Percentiles rank a stretch among this genome's conserved stretches.
These are phyloP conservation scores for Stomorhina lunata DNA, from an alignment of 2,888 invertebrate genomes.

Conservation along the genomic window DNA sequence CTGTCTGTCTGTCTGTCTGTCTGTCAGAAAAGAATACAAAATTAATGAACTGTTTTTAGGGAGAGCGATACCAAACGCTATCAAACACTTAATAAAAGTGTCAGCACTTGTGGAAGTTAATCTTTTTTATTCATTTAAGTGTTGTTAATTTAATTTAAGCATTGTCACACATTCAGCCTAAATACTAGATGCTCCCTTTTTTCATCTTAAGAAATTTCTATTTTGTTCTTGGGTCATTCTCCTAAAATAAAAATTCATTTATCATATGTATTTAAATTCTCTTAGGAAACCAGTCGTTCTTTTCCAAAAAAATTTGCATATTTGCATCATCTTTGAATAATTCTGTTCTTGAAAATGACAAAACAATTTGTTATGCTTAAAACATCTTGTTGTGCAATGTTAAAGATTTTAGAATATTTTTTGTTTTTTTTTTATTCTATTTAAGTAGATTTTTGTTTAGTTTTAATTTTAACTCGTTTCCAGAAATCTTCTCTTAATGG, in stretches of 20 bases:
- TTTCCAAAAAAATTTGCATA: constrained; percentile 68
- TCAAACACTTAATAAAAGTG: constrained; percentile 61
- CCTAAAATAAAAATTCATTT: constrained; percentile 58
- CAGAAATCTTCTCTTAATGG: constrained; percentile 59
- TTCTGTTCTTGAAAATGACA: constrained; percentile 65
- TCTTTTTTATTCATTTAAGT: constrained; percentile 28
- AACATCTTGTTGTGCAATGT: constrained; percentile 51
- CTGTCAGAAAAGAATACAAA: constrained; percentile 21
- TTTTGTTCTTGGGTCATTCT: constrained; percentile 25
- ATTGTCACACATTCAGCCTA: constrained; percentile 50
- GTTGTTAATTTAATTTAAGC: constrained; percentile 63
- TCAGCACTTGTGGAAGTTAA: constrained; percentile 50
- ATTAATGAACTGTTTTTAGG: constrained; percentile 55
- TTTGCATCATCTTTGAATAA: constrained; percentile 45
- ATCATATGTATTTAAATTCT: constrained; percentile 33
- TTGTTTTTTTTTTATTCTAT: neutral
- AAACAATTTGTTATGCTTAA: constrained; percentile 70
- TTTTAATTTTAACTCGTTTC: constrained; percentile 60
- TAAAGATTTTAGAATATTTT: neutral
- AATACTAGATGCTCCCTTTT: constrained; percentile 24
- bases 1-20: too few species aligned
- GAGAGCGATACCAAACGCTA: neutral
- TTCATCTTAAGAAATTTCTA: constrained; percentile 23
- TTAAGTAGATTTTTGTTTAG: constrained; percentile 35
- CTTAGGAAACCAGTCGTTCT: constrained; percentile 47